Evolutionary conservation across 2,113 vertebrate genomes (phyloP), one percentile per base, ranked within the genome.

Genomic region (Pungitius pungitius): DNA sequence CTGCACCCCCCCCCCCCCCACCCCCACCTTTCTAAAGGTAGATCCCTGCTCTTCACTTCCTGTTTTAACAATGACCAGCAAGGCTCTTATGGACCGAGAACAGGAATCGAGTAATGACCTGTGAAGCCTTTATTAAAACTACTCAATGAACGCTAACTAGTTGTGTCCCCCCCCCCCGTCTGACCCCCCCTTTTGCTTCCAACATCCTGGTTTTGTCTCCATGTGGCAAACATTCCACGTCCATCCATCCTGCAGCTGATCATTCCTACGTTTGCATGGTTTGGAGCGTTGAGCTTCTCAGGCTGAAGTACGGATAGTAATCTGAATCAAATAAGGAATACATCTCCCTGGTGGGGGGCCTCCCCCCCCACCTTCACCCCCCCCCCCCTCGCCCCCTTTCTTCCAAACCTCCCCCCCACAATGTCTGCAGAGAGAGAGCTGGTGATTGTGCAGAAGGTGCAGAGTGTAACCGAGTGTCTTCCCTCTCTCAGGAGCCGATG

Each of bases 401-500:
- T 51, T 45, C 72, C 80, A 75, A 39, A 60, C 61, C 68, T 45
- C 59, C 33, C 35, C 69, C 76, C 65, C 18, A 17, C 63, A 55
- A 6, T 65, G 55, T 64, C 4, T 14, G 40, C 5, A 33, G 8
- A 64, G 62, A 62, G 51, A 22, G 20, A 12, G 20, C 14, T 14
- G n/a, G 13, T 54, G n/a, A 52, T 1, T 70, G 12, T 39, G n/a
- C 7, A 15, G 15, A 33, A 33, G 37, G 37, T 43, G n/a, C 30
- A 4, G 3, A 8, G 6, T 67, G 59, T 69, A n/a, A 59, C 14
- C 63, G 57, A 64, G 6, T 68, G 57, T 82, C 49, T 84, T 56
- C 43, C 55, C 73, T 54, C 70, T 71, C 93, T 82, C 95, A 99
- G 98, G 98, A 99, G 92, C 98, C 98, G 93, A 99, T 99, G 96